Base-by-base conservation (phyloP, 2,797 vertebrate genomes). In the Malurus splendens region DNA sequence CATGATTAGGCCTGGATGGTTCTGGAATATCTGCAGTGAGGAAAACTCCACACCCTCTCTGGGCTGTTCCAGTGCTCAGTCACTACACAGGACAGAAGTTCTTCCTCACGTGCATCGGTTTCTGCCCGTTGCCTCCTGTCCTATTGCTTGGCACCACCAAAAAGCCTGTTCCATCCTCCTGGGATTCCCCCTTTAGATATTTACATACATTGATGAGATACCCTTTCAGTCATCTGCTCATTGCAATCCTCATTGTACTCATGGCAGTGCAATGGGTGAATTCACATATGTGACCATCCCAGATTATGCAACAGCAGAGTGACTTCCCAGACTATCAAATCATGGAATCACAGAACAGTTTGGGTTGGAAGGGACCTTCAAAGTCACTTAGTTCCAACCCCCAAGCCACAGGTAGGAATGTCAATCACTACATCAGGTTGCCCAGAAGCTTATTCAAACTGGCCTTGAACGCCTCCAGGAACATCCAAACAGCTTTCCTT, bases 331-430 rank as follows among this genome's bases (percentile, higher is more conserved):
- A 75, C 27, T 50, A 18, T 11, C 74, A 77, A 71, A 70, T 27
- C 16, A 45, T 10, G 51, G 32, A 45, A 78, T 33, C 45, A 39
- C 47, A 52, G 28, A 78, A 72, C 11, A 9, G 32, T 44, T 30
- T 68, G 24, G 32, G 13, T 25, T 61, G n/a, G 27, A 74, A 50
- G 8, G 17, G 38, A 56, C 17, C 7, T 50, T 22, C 56, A 39
- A 44, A 17, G 45, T 30, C 42, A 39, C 14, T 39, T 0, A 56
- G 17, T 12, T 75, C 38, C 42, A 81, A 18, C 1, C 6, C 6
- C 6, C 44, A 48, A 50, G 24, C 10, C 1, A 1, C 3, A 2
- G 18, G 18, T 1, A 48, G 20, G 20, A 62, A 33, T 1, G 0
- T 28, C 44, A 50, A 32, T 24, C 20, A 25, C 32, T 13, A 56